These are phyloP conservation scores for Oryzias javanicus DNA, from an alignment of 2,113 vertebrate genomes.

Conservation along the genomic window DNA sequence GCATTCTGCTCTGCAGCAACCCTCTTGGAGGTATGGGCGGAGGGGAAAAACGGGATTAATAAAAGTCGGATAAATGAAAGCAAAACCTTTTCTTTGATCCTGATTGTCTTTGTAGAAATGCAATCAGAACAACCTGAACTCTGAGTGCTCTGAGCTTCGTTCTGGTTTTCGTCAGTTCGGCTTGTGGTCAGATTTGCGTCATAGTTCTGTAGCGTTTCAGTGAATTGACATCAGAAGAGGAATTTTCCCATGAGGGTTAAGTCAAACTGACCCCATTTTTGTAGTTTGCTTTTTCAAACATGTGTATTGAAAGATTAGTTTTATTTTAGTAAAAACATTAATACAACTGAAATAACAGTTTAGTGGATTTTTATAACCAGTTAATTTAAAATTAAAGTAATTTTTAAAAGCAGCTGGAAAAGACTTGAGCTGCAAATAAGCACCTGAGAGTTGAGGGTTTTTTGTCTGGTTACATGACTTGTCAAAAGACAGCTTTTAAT, in stretches of 20 bases:
- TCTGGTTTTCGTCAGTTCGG: constrained; percentile 48
- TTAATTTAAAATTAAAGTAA: neutral
- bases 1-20: constrained; percentile 28
- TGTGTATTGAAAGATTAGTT: neutral
- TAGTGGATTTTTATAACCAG: neutral
- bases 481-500: no score
- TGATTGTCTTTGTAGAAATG: constrained; percentile 35
- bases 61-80: constrained; percentile 37
- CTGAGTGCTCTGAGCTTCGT: constrained; percentile 25
- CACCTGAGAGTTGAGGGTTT: neutral
- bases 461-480: neutral
- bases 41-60: constrained; percentile 29
- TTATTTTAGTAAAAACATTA: neutral
- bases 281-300: neutral
- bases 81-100: constrained; percentile 53
- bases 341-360: neutral
- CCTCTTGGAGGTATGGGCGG: constrained; percentile 29
- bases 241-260: constrained; percentile 13
- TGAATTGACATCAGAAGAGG: constrained; percentile 15
- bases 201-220: constrained; percentile 25
- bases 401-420: no score
- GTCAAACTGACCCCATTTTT: neutral
- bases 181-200: constrained; percentile 37
- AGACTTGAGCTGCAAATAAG: no score
- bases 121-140: constrained; percentile 50